Percentiles rank a stretch among this genome's conserved stretches.
These are phyloP conservation scores for Brachionus angularis DNA, from an alignment of 1,140 invertebrate genomes.

Conservation along the genomic window DNA sequence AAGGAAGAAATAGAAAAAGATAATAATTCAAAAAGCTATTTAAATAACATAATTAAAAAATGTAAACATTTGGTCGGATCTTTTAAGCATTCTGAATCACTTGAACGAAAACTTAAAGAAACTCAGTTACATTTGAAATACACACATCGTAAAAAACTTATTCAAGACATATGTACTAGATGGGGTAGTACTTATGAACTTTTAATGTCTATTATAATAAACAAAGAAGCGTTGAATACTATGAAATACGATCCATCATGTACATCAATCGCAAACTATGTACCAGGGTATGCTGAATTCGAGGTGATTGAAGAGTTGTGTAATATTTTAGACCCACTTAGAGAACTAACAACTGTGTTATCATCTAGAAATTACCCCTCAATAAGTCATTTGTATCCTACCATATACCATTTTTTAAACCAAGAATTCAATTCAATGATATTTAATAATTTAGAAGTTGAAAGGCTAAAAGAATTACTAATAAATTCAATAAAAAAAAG, in stretches of 20 bases:
- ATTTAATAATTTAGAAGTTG: too few relatives aligned
- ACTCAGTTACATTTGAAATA: background rate
- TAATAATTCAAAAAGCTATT: background rate
- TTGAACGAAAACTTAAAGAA: conserved; percentile 28
- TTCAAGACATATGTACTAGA: conserved; percentile 16
- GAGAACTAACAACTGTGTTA: too few relatives aligned
- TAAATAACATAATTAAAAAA: background rate
- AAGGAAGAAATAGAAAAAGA: background rate
- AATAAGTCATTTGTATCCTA: too few relatives aligned
- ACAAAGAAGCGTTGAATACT: background rate
- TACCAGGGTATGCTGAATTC: too few relatives aligned
- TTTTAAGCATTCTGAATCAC: conserved; percentile 12
- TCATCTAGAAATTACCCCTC: too few relatives aligned
- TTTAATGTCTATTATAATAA: conserved; percentile 1
- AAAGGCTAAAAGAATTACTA: too few relatives aligned
- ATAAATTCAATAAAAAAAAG: too few relatives aligned
- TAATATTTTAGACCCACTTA: too few relatives aligned
- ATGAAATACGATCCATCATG: conserved; percentile 2
- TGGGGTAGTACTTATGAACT: conserved; percentile 5
- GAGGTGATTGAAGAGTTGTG: too few relatives aligned
- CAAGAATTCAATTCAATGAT: too few relatives aligned
- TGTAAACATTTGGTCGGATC: conserved; percentile 27
- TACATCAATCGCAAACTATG: background rate
- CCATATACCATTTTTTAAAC: too few relatives aligned
- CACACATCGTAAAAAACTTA: conserved; percentile 7